Evolutionary conservation across 2,113 vertebrate species (phyloP).

Genomic region (Crotalus viridis): DNA sequence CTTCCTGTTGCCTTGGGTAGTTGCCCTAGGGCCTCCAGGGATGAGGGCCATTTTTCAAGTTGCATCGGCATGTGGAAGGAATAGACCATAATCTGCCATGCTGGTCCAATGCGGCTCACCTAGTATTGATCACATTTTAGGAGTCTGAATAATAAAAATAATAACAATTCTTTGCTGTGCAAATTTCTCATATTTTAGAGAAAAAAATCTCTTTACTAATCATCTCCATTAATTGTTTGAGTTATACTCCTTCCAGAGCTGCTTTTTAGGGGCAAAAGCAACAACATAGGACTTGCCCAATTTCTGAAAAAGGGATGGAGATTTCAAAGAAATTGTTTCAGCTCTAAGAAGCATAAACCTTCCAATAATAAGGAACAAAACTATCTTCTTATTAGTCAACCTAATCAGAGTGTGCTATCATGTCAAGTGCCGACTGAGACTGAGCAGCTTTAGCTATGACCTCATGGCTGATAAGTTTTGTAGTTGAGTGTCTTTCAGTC

Average conservation of each 20-base stretch:
- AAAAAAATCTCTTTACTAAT: neutral
- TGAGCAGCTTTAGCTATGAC: constrained; percentile 63
- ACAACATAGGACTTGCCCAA: constrained; percentile 47
- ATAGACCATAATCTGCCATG: neutral
- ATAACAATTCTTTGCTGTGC: neutral
- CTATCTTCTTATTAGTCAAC: constrained; percentile 47
- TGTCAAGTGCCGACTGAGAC: constrained; percentile 64
- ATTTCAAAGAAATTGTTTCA: constrained; percentile 61
- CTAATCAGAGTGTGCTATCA: constrained; percentile 51
- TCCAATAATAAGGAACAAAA: constrained; percentile 51
- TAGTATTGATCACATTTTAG: neutral
- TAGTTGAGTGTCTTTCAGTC: constrained; percentile 48
- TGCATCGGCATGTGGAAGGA: neutral
- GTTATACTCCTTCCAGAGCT: constrained; percentile 7
- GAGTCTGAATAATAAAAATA: neutral
- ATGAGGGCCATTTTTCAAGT: too few species aligned
- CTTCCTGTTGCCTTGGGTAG: neutral
- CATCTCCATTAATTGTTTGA: constrained; percentile 38
- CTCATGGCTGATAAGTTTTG: constrained; percentile 63
- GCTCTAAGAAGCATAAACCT: constrained; percentile 41
- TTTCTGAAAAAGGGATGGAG: constrained; percentile 46
- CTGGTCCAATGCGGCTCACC: neutral
- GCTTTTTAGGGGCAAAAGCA: constrained; percentile 25
- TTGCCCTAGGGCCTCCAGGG: neutral
- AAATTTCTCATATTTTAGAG: neutral